A percentile compares a stretch with the other conserved stretches of the same genome.
Conservation (phyloP, 2,888 invertebrate species). For the Meghimatium bilineatum region DNA sequence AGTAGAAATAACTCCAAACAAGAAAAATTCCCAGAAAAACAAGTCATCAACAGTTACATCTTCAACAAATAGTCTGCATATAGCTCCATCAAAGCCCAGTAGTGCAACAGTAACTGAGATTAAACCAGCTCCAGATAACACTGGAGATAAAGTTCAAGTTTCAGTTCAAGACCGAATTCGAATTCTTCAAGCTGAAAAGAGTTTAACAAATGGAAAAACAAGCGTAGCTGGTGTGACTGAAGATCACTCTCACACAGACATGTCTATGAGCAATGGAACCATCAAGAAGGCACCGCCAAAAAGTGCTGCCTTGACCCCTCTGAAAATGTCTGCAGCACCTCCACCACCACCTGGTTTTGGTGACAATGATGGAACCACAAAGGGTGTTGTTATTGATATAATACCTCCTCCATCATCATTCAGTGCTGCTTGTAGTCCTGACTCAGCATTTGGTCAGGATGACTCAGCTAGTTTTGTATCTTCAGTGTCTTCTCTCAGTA, state of each 20-base stretch:
- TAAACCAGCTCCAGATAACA: conserved; percentile 39
- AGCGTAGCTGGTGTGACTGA: conserved; percentile 58
- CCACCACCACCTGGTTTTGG: conserved; percentile 63
- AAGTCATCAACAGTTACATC: conserved; percentile 47
- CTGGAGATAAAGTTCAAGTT: conserved; percentile 39
- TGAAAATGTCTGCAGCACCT: not conserved
- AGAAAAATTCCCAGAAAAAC: conserved; percentile 30
- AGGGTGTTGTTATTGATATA: conserved; percentile 65
- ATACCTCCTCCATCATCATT: conserved; percentile 69
- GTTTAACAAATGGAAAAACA: conserved; percentile 14
- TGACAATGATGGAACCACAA: conserved; percentile 50
- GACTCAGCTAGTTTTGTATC: conserved; percentile 72
- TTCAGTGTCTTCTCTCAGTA: conserved; percentile 71
- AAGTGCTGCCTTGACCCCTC: conserved; percentile 22
- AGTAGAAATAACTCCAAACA: conserved; percentile 42
- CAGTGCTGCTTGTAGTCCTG: conserved; percentile 37
- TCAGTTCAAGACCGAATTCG: conserved; percentile 60
- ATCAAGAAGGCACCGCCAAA: conserved; percentile 46
- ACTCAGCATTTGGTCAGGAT: conserved; percentile 58
- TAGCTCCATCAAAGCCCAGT: conserved; percentile 43
- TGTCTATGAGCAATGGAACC: conserved; percentile 50
- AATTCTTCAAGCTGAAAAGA: conserved; percentile 54
- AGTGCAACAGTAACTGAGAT: conserved; percentile 44
- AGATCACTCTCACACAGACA: conserved; percentile 61
- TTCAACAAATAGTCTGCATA: conserved; percentile 51